Percentiles rank a stretch among this genome's conserved stretches.
Evolutionary conservation across 2,888 invertebrate species (phyloP).

Genomic region (Drosophila mercatorum): DNA sequence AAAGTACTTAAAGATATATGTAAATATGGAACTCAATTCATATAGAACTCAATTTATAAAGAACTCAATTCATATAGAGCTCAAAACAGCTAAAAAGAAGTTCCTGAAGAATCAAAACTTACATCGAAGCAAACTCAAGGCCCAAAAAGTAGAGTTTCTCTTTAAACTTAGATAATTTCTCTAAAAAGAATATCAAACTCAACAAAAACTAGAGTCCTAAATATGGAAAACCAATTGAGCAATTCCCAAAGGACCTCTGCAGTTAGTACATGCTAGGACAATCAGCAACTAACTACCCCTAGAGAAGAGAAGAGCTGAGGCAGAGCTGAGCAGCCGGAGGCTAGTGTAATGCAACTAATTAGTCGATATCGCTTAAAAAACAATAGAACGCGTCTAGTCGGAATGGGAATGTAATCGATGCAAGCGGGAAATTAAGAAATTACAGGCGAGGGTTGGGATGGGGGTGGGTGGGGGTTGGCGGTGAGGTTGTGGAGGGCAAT

Average conservation of each 20-base stretch:
- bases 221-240: not conserved
- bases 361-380: constrained; percentile 31
- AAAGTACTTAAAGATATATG: too few relatives aligned
- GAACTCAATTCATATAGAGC: too few relatives aligned
- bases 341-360: constrained; percentile 32
- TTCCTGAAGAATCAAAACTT: too few relatives aligned
- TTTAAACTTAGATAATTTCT: not conserved
- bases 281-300: not conserved
- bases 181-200: not conserved
- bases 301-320: not conserved
- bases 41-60: too few relatives aligned
- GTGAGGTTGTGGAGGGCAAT: constrained; percentile 30
- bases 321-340: not conserved
- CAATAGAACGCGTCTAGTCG: constrained; percentile 6
- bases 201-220: not conserved
- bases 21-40: too few relatives aligned
- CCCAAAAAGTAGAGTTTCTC: not conserved
- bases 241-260: not conserved
- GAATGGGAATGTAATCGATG: constrained; percentile 17
- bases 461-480: not conserved
- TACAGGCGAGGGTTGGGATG: constrained; percentile 30
- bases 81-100: too few relatives aligned
- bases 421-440: constrained; percentile 63
- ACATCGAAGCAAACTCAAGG: not conserved
- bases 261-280: not conserved